Evolutionary conservation across 2,797 vertebrate genomes (phyloP), one percentile per base, ranked within the genome.

Genomic region (Takifugu rubripes): DNA sequence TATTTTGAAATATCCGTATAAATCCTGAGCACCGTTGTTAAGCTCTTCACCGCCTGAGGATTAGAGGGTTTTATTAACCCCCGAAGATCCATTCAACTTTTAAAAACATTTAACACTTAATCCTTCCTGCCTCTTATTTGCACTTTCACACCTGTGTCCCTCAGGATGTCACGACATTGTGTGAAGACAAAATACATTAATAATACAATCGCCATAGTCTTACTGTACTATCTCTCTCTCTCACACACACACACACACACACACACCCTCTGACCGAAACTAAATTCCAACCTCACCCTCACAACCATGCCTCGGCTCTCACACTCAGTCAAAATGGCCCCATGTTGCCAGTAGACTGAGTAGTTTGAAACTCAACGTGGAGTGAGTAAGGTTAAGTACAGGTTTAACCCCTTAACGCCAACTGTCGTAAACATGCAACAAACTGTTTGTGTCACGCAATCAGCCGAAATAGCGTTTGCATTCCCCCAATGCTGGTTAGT

Each of bases 11-110:
- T 74, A 84, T 79, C 61, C 68, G 10, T 40, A 55, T 74, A 81
- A 79, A 62, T 71, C 70, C 10, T 15, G 70, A 63, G 64, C 72
- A 55, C 68, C 70, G 61, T 53, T 68, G 78, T 68, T 82, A 81
- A 86, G 76, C 78, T 75, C 73, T 81, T 84, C 80, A 86, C 79
- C 61, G 58, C 64, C 7, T 50, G 42, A 57, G 79, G 81, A 86
- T 87, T 85, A 80, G 15, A 10, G 49, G 56, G 57, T 21, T 47
- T 68, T 61, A 74, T 83, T 84, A 85, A 85, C 82, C 71, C 76
- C 64, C 71, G 31, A 65, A 56, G 58, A 50, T 70, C 61, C 64
- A 57, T 46, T 70, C 59, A 75, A 36, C 54, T 52, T 68, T 74
- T 77, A 74, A 73, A n/a, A 46, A 5, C n/a, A 46, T 61, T 61